These are phyloP conservation scores for Betta splendens DNA, from an alignment of 2,797 vertebrate species.

Conservation along the genomic window DNA sequence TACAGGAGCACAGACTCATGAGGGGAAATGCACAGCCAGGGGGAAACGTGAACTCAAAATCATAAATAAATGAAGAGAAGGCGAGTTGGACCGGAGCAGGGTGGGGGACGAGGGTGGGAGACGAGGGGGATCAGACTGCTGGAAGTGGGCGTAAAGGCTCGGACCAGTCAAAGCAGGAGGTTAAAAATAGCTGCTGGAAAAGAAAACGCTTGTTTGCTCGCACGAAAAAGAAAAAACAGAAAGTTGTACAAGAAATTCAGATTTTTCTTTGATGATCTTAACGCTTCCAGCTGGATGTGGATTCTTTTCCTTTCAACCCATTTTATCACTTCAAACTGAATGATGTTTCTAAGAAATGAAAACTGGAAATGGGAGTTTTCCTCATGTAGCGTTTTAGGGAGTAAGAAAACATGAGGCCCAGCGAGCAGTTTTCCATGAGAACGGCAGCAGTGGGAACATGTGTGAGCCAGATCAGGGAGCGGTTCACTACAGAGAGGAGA, in stretches of 20 bases:
- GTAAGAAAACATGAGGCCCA: slow-evolving; percentile 39
- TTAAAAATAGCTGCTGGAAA: slow-evolving; percentile 61
- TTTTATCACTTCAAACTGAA: not conserved
- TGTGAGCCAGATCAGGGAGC: slow-evolving; percentile 49
- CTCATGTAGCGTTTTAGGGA: not conserved
- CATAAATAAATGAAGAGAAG: slow-evolving; percentile 53
- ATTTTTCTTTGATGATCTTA: slow-evolving; percentile 24
- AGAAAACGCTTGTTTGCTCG: slow-evolving; percentile 43
- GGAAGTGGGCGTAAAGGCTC: slow-evolving; percentile 45
- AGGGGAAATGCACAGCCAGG: slow-evolving; percentile 28
- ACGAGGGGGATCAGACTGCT: not conserved
- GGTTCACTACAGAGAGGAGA: slow-evolving; percentile 13
- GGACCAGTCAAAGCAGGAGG: slow-evolving; percentile 45
- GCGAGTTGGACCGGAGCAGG: slow-evolving; percentile 29
- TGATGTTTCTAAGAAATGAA: not conserved
- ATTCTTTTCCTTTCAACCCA: not conserved
- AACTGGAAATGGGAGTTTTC: not conserved
- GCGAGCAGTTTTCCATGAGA: slow-evolving; percentile 42
- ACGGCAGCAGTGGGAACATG: slow-evolving; percentile 21
- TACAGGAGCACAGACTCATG: too few species aligned
- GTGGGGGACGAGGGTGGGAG: not conserved
- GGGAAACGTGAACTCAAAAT: slow-evolving; percentile 66
- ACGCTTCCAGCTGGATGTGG: slow-evolving; percentile 19
- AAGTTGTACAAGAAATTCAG: not conserved
- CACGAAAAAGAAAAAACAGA: slow-evolving; percentile 1